Evolutionary conservation across 1,140 invertebrate species (phyloP).

Genomic region (Drosophila triauraria): DNA sequence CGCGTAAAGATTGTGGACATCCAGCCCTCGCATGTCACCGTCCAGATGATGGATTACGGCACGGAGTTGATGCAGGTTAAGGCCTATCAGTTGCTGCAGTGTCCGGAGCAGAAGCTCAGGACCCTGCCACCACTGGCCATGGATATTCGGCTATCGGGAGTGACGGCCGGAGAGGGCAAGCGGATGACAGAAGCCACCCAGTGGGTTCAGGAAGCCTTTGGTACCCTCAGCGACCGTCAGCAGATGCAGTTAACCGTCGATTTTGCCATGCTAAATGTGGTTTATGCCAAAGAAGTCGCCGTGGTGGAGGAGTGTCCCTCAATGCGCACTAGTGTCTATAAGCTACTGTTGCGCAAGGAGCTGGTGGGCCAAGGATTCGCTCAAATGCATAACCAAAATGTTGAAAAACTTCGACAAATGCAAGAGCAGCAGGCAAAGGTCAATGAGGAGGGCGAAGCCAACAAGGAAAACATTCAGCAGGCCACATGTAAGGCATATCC

Average conservation of each 20-base stretch:
- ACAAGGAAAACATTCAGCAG: conserved; percentile 3
- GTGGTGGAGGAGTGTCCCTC: conserved; percentile 50
- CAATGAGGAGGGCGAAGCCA: neutral
- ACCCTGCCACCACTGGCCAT: conserved; percentile 32
- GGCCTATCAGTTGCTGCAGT: conserved; percentile 29
- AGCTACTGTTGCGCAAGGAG: conserved; percentile 23
- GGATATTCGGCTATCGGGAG: conserved; percentile 38
- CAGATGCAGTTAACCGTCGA: conserved; percentile 41
- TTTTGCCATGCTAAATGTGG: conserved; percentile 32
- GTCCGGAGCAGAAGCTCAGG: conserved; percentile 17
- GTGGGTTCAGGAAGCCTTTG: conserved; percentile 25
- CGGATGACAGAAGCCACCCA: conserved; percentile 15
- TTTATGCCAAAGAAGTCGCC: conserved; percentile 39
- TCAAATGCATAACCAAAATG: neutral
- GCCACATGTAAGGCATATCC: no score
- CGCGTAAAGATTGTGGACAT: conserved; percentile 53
- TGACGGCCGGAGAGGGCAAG: conserved; percentile 1
- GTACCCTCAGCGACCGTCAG: conserved; percentile 8
- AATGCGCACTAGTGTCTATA: conserved; percentile 38
- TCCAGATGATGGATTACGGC: conserved; percentile 58
- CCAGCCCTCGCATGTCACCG: neutral
- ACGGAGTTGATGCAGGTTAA: conserved; percentile 30
- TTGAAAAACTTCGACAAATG: neutral
- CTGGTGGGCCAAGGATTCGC: conserved; percentile 24
- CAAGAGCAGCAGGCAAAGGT: neutral